Conservation (phyloP, 2,797 vertebrate species). For the Sebastes vulpes region DNA sequence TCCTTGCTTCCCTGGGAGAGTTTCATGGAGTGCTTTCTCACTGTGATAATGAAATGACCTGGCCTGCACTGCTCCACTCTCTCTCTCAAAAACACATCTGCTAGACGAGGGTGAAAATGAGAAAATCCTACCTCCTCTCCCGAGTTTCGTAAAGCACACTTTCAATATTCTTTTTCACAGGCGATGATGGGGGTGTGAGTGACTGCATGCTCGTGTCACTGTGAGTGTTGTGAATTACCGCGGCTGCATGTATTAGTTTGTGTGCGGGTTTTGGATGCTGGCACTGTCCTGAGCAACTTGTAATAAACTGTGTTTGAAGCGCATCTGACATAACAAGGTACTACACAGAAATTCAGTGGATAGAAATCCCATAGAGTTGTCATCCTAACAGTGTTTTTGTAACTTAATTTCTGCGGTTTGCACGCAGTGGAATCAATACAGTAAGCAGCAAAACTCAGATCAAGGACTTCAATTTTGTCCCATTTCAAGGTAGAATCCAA, state of each 20-base stretch:
- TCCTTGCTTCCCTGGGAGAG: constrained; percentile 74
- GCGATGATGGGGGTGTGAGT: constrained; percentile 55
- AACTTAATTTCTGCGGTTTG: constrained; percentile 55
- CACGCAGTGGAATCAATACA: constrained; percentile 64
- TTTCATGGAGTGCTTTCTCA: constrained; percentile 81
- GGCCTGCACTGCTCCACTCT: constrained; percentile 71
- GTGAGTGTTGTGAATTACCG: constrained; percentile 29
- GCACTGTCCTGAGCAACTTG: constrained; percentile 34
- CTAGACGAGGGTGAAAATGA: constrained; percentile 79
- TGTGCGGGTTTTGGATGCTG: constrained; percentile 3
- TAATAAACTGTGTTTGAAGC: constrained; percentile 67
- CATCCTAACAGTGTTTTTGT: constrained; percentile 58
- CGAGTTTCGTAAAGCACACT: constrained; percentile 75
- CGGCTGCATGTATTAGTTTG: constrained; percentile 10
- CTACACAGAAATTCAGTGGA: constrained; percentile 43
- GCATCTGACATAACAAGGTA: constrained; percentile 67
- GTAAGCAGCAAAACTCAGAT: constrained; percentile 67
- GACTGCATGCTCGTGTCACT: constrained; percentile 38
- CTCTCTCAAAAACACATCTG: constrained; percentile 77
- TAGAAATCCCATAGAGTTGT: constrained; percentile 65
- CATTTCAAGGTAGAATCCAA: constrained; percentile 69
- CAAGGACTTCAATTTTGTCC: constrained; percentile 67
- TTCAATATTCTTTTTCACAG: constrained; percentile 76
- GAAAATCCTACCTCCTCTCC: constrained; percentile 80
- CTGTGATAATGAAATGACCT: constrained; percentile 86